Base-by-base conservation (phyloP, 2,888 invertebrate species). In the Eilema depressum region DNA sequence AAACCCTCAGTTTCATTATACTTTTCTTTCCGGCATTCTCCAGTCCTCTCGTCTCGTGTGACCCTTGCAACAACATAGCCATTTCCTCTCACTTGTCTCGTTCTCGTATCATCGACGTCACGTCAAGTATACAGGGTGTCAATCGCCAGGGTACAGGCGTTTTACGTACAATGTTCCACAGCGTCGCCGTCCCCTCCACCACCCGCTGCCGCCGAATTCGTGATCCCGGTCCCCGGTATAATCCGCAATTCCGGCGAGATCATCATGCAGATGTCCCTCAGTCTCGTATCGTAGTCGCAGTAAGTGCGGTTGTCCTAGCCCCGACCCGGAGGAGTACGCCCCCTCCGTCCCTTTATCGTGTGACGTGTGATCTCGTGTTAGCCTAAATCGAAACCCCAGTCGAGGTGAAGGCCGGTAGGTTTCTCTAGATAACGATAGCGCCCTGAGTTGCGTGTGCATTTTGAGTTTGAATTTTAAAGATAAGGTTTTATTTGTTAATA, bases 201-300 rank as follows among this genome's bases (percentile, higher is more conserved):
- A 74, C 85, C 86, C 72, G 89, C 88, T 53, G 89, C 88, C 60
- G 92, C 92, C 69, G 89, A 86, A 77, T 87, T 88, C 77, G 94
- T 95, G 82, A 86, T 92, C 82, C 95, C 95, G 63, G 90, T 93
- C 75, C 94, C 95, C 73, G 95, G 95, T 82, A 89, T 88, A 81
- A 94, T 95, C 80, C 92, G 92, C 81, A 86, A 82, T 74, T 81
- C 89, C 76, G 93, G 91, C 75, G 91, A 91, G 82, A 80, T 87
- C 81, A 78, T 87, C 79, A 75, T 85, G 85, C 88, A 89, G 85
- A 83, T 86, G 87, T 87, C 91, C 72, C 88, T 86, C 81, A 80
- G 84, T 81, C 74, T 74, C 26, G 88, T 89, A 75, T 86, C 91
- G 82, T 93, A 91, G 88, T 78, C 75, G 79, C 83, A 80, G 92